Conservation (phyloP, 64 coral and sea anemone genomes). For the Montipora sp. region DNA sequence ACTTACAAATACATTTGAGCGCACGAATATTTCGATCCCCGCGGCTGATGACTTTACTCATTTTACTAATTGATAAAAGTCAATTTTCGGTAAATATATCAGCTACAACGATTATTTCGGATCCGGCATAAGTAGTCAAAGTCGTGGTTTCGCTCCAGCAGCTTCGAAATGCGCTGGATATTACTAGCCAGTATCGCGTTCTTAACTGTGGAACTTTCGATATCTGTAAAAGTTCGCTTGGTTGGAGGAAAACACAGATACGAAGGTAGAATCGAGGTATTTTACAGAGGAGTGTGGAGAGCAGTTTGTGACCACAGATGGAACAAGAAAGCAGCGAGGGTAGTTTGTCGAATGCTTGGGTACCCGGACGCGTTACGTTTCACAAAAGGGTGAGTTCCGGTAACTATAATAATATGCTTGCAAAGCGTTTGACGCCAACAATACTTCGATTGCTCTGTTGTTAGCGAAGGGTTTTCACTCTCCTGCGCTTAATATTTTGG, state of each 20-base stretch:
- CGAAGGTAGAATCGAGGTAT: conserved; percentile 72
- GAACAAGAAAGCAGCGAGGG: conserved; percentile 66
- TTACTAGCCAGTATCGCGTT: background rate
- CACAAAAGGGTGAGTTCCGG: conserved; percentile 68
- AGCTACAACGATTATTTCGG: background rate
- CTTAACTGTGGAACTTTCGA: background rate
- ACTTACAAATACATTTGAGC: background rate
- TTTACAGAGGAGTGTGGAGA: conserved; percentile 67
- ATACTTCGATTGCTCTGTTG: no score
- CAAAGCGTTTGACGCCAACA: no score
- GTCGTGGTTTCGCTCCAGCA: background rate
- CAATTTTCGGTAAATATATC: background rate
- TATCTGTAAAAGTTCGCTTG: conserved; percentile 59
- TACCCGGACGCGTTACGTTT: conserved; percentile 68
- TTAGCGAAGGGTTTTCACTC: no score
- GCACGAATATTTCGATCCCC: background rate
- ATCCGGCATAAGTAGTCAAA: background rate
- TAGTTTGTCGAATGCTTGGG: conserved; percentile 78
- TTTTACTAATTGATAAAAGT: no score
- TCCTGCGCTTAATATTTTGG: no score
- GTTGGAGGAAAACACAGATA: conserved; percentile 67
- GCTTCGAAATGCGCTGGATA: conserved; percentile 6
- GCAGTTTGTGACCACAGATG: conserved; percentile 90
- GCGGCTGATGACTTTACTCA: no score
- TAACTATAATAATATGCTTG: no score